A percentile compares a stretch with the other conserved stretches of the same genome.
Evolutionary conservation across 2,888 invertebrate genomes (phyloP).

Genomic region (Epinotia ramella): DNA sequence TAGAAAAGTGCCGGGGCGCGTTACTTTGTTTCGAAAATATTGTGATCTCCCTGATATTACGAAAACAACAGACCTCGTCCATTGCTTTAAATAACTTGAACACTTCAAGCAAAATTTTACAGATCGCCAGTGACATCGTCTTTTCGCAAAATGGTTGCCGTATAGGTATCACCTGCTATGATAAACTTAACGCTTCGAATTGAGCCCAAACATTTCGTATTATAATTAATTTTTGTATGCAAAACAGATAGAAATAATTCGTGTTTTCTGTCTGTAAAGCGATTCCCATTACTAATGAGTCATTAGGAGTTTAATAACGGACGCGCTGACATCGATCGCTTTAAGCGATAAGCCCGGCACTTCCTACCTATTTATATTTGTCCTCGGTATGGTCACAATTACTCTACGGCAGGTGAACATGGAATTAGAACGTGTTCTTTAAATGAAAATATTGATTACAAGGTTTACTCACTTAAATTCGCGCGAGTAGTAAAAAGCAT

Average conservation of each 20-base stretch:
- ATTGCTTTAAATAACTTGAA: no score
- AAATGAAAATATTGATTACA: conserved; percentile 20
- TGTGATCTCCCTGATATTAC: neutral
- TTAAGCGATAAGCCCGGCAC: conserved; percentile 62
- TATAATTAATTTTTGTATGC: neutral
- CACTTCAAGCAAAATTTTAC: no score
- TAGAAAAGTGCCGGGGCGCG: neutral
- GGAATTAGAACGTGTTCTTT: conserved; percentile 8
- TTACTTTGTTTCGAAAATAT: neutral
- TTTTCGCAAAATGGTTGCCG: no score
- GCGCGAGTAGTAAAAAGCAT: neutral
- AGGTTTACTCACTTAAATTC: neutral
- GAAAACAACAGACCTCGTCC: no score
- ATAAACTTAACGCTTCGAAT: no score
- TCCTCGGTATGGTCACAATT: conserved; percentile 45
- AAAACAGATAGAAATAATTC: conserved; percentile 26
- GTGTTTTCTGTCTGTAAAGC: conserved; percentile 44
- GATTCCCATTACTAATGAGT: conserved; percentile 57
- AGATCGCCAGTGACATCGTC: no score
- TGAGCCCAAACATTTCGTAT: no score
- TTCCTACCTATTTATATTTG: conserved; percentile 61
- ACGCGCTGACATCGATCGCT: conserved; percentile 57
- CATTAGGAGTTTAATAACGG: conserved; percentile 57
- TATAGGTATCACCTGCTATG: no score
- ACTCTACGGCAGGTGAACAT: conserved; percentile 35